Evolutionary conservation across 2,797 vertebrate species (phyloP).

Genomic region (Pangasius sanitwongsei): DNA sequence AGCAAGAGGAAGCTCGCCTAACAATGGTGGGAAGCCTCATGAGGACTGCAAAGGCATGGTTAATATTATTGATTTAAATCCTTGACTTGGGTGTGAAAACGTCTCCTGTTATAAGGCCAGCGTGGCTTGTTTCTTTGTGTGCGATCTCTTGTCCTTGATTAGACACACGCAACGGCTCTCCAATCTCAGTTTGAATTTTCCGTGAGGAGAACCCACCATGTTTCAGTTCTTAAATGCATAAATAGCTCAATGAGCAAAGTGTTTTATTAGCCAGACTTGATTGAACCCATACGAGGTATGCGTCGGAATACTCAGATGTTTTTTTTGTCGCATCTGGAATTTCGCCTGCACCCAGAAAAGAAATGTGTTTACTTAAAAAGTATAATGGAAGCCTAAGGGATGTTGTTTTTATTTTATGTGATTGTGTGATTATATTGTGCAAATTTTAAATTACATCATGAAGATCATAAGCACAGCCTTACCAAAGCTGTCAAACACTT

Average conservation of each 20-base stretch:
- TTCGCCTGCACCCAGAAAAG: background rate
- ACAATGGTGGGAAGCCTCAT: slow-evolving; percentile 42
- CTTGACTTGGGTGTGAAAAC: slow-evolving; percentile 54
- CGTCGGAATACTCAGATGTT: background rate
- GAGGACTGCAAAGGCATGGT: slow-evolving; percentile 53
- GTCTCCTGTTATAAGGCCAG: slow-evolving; percentile 53
- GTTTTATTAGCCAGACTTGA: background rate
- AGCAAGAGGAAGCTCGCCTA: slow-evolving; percentile 31
- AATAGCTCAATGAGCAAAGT: background rate
- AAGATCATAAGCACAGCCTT: too few relatives aligned
- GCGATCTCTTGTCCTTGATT: slow-evolving; percentile 45
- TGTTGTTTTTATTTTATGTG: background rate
- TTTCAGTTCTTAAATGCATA: slow-evolving; percentile 20
- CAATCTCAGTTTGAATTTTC: slow-evolving; percentile 29
- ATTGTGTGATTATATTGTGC: background rate
- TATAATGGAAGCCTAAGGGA: background rate
- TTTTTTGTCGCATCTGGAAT: background rate
- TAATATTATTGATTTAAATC: slow-evolving; percentile 59
- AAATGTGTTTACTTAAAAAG: background rate
- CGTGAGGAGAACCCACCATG: slow-evolving; percentile 6
- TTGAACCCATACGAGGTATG: background rate
- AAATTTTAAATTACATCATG: background rate
- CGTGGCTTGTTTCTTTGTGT: slow-evolving; percentile 44
- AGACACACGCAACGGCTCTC: slow-evolving; percentile 40
- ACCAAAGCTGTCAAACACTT: background rate